phyloP scores from a whole-genome alignment of 2,113 vertebrate species.

The Tonatia bakeri region DNA sequence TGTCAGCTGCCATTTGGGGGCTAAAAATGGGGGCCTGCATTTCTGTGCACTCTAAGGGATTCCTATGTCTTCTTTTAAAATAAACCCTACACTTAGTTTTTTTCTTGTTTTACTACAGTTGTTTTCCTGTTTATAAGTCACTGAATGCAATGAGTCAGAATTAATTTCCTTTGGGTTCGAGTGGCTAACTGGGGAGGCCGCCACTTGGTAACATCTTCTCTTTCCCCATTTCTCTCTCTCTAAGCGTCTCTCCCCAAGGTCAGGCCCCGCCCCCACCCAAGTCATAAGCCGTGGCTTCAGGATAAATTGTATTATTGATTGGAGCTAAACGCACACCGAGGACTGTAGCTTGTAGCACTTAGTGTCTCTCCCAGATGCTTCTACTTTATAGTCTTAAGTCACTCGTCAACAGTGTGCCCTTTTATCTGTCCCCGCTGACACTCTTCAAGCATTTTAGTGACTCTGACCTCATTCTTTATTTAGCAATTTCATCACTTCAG shows the following conservation, averaged over 20 bases:
- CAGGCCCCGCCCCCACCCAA: not conserved
- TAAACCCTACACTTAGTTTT: not conserved
- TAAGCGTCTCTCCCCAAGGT: not conserved
- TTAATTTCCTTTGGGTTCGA: not conserved
- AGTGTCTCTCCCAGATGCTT: not conserved
- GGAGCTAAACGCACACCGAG: not conserved
- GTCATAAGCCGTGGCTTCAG: not conserved
- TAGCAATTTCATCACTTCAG: conserved; percentile 34
- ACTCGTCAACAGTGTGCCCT: not conserved
- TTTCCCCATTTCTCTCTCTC: not conserved
- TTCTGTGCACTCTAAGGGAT: not conserved
- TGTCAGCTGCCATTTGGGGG: not conserved
- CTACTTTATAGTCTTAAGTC: not conserved
- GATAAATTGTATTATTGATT: not conserved
- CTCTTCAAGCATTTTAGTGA: conserved; percentile 38
- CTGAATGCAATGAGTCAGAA: not conserved
- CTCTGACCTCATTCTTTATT: conserved; percentile 55
- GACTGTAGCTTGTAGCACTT: not conserved
- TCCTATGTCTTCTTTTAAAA: not conserved
- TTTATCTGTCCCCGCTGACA: not conserved
- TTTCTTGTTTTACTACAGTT: not conserved
- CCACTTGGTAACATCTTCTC: not conserved
- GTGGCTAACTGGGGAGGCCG: not conserved
- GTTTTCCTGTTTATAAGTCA: not conserved
- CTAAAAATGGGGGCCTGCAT: not conserved